Evolutionary conservation across 2,797 vertebrate species (phyloP).

Genomic region (Nannoperca australis): DNA sequence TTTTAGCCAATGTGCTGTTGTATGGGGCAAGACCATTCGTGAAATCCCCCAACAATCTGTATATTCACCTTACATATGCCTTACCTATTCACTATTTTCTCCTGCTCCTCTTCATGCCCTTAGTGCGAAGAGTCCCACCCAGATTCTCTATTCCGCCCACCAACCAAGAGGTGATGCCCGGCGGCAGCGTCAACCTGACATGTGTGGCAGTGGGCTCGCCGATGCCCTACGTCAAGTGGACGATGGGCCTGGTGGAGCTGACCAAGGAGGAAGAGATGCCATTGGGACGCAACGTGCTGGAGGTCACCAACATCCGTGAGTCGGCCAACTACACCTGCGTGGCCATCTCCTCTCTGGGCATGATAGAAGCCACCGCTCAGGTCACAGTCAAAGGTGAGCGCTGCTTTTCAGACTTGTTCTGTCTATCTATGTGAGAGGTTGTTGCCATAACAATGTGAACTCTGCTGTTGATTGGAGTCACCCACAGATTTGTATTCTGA

Average conservation of each 20-base stretch:
- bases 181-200: conserved; percentile 96
- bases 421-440: background rate
- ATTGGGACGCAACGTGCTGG: conserved; percentile 93
- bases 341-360: conserved; percentile 96
- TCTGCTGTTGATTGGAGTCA: conserved; percentile 5
- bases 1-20: conserved; percentile 32
- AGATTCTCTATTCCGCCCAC: conserved; percentile 96
- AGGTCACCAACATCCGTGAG: conserved; percentile 93
- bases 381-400: conserved; percentile 96
- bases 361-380: conserved; percentile 95
- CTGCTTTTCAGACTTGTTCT: background rate
- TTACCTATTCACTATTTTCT: conserved; percentile 22
- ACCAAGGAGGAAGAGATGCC: conserved; percentile 98
- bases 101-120: conserved; percentile 46
- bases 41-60: conserved; percentile 18
- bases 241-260: conserved; percentile 90
- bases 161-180: conserved; percentile 97
- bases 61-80: conserved; percentile 21
- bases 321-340: conserved; percentile 97
- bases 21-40: conserved; percentile 22
- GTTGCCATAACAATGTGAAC: background rate
- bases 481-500: background rate
- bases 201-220: conserved; percentile 96
- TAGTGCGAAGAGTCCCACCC: conserved; percentile 94
- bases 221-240: conserved; percentile 98